Evolutionary conservation across 2,888 invertebrate species (phyloP).

Genomic region (Apamea crenata): DNA sequence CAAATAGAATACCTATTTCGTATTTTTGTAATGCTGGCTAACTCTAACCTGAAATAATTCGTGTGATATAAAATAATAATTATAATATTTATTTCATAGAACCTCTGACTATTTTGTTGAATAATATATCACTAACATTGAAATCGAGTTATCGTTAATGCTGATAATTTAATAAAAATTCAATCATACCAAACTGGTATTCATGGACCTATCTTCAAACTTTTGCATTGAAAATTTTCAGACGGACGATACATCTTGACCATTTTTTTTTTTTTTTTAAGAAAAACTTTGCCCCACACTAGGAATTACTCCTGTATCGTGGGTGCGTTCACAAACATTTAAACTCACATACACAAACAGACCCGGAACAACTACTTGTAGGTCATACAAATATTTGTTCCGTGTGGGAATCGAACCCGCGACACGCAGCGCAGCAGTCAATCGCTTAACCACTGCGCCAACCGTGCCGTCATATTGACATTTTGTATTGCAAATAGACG

Average conservation of each 20-base stretch:
- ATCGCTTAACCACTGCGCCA: too few species aligned
- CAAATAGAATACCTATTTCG: background rate
- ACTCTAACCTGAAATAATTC: background rate
- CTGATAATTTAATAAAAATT: conserved; percentile 9
- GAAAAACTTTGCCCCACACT: too few species aligned
- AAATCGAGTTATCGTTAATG: background rate
- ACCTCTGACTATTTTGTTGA: background rate
- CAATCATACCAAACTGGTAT: background rate
- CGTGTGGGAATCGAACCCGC: too few species aligned
- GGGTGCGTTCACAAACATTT: too few species aligned
- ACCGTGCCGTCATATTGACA: too few species aligned
- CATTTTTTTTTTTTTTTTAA: too few species aligned
- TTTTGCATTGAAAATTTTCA: conserved; percentile 14
- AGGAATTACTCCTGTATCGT: too few species aligned
- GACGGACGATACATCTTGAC: conserved; percentile 7
- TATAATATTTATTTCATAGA: background rate
- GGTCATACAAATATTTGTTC: too few species aligned
- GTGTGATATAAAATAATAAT: background rate
- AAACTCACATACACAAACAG: too few species aligned
- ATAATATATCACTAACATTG: background rate
- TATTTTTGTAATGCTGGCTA: background rate
- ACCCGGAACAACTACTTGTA: too few species aligned
- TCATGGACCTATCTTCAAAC: background rate
- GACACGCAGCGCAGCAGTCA: too few species aligned
- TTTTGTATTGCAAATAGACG: conserved; percentile 13